Base-by-base conservation (phyloP, 2,888 invertebrate genomes). In the Argynnis bischoffii region DNA sequence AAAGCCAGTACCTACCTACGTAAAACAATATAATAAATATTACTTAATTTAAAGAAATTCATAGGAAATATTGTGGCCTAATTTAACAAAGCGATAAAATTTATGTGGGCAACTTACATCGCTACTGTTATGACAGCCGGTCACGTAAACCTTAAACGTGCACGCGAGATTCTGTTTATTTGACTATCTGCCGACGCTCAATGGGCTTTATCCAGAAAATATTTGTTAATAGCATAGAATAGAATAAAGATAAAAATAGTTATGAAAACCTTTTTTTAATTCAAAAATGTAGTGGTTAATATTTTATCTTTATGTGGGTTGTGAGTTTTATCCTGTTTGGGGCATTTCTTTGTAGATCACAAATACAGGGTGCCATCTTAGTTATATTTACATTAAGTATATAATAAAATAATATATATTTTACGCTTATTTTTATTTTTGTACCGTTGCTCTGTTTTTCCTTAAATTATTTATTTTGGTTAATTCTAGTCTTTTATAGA, bases 111-210 rank as follows among this genome's bases (percentile, higher is more conserved):
- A 68, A 51, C 57, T 59, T 55, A 61, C 63, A 55, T 8, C 8
- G 73, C 81, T 73, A 78, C 81, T 83, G 83, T 89, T 90, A 86
- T 88, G 87, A 85, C 84, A 89, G 86, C 73, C 76, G 76, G 82
- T 85, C 89, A 87, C 87, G 86, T 89, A 88, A 89, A 88, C 83
- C 77, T 68, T 54, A 71, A 74, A 74, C 80, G 78, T 81, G 85
- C 84, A 84, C 88, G 80, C 85, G 83, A 84, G 84, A 85, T 84
- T 78, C 72, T 79, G 80, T 85, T 84, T 89, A 84, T 88, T 83
- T 84, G 78, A 72, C 66, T 72, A 79, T 80, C 76, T 77, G 74
- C 81, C 81, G 80, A 73, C 77, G 74, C 74, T 70, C 73, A 74
- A 72, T 72, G 59, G 11, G 70, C 69, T 71, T 75, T 72, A 68